phyloP scores from a whole-genome alignment of 2,888 invertebrate genomes.

The Creontiades dilutus region DNA sequence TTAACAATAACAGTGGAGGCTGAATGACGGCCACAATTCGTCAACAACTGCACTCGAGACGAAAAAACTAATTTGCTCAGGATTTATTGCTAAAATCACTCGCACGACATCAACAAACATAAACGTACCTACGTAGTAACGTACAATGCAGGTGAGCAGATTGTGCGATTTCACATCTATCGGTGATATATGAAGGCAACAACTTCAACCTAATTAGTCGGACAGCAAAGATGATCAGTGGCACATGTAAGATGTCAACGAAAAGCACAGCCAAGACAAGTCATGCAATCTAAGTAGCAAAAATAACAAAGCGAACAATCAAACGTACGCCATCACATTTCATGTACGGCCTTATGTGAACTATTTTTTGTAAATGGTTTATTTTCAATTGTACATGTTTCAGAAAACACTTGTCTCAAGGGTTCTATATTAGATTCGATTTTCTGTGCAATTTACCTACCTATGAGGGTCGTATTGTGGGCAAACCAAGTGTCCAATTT shows the following conservation, averaged over 20 bases:
- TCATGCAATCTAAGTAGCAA: conserved; percentile 49
- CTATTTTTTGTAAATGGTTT: not conserved
- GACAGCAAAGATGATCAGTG: conserved; percentile 68
- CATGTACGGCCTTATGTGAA: not conserved
- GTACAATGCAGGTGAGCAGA: not conserved
- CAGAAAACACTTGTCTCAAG: not conserved
- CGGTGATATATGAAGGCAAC: too few relatives aligned
- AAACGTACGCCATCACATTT: conserved; percentile 52
- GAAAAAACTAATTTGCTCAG: too few relatives aligned
- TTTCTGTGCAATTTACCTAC: not conserved
- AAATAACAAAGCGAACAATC: conserved; percentile 36
- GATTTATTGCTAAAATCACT: too few relatives aligned
- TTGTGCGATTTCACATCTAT: too few relatives aligned
- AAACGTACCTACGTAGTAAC: too few relatives aligned
- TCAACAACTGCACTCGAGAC: too few relatives aligned
- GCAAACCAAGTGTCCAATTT: not conserved
- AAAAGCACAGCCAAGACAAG: conserved; percentile 5
- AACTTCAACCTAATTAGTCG: not conserved
- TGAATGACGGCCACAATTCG: too few relatives aligned
- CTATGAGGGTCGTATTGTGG: conserved; percentile 3
- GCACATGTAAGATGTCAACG: conserved; percentile 72
- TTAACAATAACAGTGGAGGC: too few relatives aligned
- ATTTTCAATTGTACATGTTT: not conserved
- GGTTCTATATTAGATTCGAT: too few relatives aligned
- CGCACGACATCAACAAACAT: too few relatives aligned